Conservation (phyloP, 2,797 vertebrate species). For the Crypturellus tataupa region DNA sequence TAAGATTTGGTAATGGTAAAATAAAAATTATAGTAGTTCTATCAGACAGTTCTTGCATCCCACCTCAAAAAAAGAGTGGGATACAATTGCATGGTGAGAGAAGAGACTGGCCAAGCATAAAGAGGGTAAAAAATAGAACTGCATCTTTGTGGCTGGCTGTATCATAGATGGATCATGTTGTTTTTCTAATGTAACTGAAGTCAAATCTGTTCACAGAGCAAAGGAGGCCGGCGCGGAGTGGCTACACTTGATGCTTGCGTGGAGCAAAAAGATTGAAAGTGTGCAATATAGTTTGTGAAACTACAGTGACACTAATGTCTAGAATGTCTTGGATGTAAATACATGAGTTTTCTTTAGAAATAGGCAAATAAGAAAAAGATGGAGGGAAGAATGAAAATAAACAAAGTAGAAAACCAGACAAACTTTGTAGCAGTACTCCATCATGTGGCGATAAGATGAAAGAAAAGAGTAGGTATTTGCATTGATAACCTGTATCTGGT, state of each 20-base stretch:
- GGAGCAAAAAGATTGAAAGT: not conserved
- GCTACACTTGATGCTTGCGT: not conserved
- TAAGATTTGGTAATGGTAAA: not conserved
- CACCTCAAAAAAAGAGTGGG: not conserved
- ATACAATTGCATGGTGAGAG: not conserved
- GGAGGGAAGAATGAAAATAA: accelerated
- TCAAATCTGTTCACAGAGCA: not conserved
- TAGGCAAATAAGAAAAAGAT: not conserved
- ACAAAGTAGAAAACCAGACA: not conserved
- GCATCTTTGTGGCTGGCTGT: not conserved
- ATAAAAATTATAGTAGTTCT: not conserved
- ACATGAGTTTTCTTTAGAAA: not conserved
- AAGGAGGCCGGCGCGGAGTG: not conserved
- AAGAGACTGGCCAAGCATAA: not conserved
- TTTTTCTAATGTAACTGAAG: not conserved
- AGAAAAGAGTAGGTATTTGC: not conserved
- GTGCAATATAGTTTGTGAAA: not conserved
- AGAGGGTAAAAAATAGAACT: accelerated
- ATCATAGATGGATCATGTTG: not conserved
- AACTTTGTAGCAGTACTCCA: not conserved
- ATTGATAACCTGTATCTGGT: not conserved
- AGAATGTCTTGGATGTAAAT: not conserved
- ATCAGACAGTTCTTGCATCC: not conserved
- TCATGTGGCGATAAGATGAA: not conserved
- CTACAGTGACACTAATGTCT: not conserved